Percentiles rank a stretch among this genome's conserved stretches.
These are phyloP conservation scores for Caenorhabditis drosophilae DNA, from an alignment of 2,888 invertebrate species.

Conservation along the genomic window DNA sequence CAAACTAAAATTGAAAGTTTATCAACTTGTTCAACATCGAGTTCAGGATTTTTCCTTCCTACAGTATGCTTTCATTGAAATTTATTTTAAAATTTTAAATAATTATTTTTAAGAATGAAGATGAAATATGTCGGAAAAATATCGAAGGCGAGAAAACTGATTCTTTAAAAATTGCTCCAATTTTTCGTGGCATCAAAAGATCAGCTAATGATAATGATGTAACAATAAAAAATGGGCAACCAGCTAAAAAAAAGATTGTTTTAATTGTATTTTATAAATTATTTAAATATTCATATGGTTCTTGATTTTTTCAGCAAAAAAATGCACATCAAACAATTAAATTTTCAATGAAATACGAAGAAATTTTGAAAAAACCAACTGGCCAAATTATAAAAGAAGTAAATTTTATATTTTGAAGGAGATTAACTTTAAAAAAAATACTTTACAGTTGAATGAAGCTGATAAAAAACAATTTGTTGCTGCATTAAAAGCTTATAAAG, in stretches of 20 bases:
- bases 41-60: slow-evolving; percentile 6
- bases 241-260: slow-evolving; percentile 16
- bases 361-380: slow-evolving; percentile 18
- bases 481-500: slow-evolving; percentile 22
- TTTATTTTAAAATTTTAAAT: neutral
- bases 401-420: neutral
- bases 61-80: slow-evolving; percentile 7
- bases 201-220: neutral
- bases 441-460: slow-evolving; percentile 17
- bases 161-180: neutral
- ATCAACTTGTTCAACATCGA: neutral
- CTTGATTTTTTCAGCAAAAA: neutral
- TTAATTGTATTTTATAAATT: slow-evolving; percentile 2
- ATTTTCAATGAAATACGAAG: slow-evolving; percentile 3
- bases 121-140: slow-evolving; percentile 9
- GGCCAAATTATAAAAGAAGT: slow-evolving; percentile 14
- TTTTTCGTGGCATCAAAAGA: neutral
- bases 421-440: neutral
- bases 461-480: slow-evolving; percentile 23
- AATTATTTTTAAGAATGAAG: slow-evolving; percentile 21
- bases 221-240: slow-evolving; percentile 2
- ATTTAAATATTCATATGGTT: neutral
- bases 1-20: neutral
- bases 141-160: neutral
- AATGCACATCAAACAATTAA: neutral